Conservation (phyloP, 1,140 invertebrate species). For the Schlechtendalia chinensis region DNA sequence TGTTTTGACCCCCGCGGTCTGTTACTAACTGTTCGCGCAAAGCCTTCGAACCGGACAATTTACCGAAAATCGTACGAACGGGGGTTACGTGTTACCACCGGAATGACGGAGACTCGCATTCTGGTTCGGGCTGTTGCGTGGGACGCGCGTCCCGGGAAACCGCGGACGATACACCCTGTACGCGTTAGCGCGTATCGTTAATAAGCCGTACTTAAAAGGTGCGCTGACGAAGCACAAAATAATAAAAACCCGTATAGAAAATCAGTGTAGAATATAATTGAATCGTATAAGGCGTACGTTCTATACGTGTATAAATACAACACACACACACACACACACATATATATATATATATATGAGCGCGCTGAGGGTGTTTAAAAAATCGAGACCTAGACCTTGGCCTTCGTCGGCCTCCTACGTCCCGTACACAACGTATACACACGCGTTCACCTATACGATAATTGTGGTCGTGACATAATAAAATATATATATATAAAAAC, state of each 20-base stretch:
- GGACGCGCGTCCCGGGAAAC: no score
- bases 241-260: no score
- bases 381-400: conserved; percentile 21
- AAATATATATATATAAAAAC: conserved; percentile 2
- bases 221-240: neutral
- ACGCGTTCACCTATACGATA: neutral
- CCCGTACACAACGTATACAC: neutral
- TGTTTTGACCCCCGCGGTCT: no score
- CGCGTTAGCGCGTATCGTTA: no score
- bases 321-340: no score
- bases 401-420: conserved; percentile 37
- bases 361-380: neutral
- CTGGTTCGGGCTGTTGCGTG: no score
- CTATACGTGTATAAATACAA: no score
- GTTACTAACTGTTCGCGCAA: no score
- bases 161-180: no score
- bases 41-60: no score
- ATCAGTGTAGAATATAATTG: conserved; percentile 3
- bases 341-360: neutral
- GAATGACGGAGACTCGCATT: no score
- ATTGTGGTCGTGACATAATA: neutral
- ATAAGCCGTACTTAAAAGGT: neutral
- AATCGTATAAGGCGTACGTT: neutral
- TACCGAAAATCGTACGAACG: neutral
- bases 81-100: no score